Percentiles rank a stretch among this genome's conserved stretches.
phyloP scores from a whole-genome alignment of 2,113 vertebrate species.

The Amazona vittata region DNA sequence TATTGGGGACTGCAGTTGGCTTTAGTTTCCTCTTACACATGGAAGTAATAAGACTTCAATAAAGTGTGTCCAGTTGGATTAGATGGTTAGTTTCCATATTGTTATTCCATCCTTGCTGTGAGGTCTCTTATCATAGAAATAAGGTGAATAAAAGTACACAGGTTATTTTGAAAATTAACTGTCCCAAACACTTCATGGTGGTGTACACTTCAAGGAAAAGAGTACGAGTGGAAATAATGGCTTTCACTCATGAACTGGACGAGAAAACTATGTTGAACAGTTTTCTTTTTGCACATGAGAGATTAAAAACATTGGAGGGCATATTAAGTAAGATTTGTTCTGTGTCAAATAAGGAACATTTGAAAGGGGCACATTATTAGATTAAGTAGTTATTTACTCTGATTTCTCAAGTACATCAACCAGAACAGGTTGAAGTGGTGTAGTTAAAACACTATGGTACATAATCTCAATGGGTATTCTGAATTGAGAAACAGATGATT shows the following conservation, averaged over 20 bases:
- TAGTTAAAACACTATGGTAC: background rate
- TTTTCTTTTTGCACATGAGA: background rate
- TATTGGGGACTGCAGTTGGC: slow-evolving; percentile 63
- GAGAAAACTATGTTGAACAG: background rate
- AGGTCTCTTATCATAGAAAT: slow-evolving; percentile 59
- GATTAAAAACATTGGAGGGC: background rate
- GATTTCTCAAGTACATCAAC: background rate
- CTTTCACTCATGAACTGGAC: background rate
- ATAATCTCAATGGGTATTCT: background rate
- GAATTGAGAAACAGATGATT: background rate
- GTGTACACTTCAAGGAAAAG: background rate
- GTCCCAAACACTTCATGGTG: background rate
- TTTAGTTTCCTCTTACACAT: slow-evolving; percentile 72
- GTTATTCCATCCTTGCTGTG: slow-evolving; percentile 77
- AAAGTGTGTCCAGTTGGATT: slow-evolving; percentile 73
- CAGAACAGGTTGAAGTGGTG: background rate
- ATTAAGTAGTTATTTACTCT: background rate
- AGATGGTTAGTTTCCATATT: slow-evolving; percentile 75
- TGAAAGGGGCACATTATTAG: background rate
- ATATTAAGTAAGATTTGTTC: background rate
- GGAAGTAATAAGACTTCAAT: slow-evolving; percentile 79
- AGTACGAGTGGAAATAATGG: background rate
- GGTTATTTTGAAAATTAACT: background rate
- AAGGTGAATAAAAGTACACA: slow-evolving; percentile 35
- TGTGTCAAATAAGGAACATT: background rate